Base-by-base conservation (phyloP, 2,888 invertebrate genomes). In the Hydriomena furcata region DNA sequence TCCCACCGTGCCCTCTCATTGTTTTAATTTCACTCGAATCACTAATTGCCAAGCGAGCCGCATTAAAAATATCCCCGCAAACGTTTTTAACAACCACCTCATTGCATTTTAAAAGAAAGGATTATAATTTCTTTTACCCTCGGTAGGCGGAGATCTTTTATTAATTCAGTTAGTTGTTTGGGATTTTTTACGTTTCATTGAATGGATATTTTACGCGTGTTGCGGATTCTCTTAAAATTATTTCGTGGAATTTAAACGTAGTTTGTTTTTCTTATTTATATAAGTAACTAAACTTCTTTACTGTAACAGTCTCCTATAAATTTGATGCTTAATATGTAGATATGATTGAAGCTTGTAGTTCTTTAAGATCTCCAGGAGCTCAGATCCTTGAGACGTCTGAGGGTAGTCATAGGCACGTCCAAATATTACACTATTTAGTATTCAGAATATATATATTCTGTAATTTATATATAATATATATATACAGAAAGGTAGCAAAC, bases 81-180 rank as follows among this genome's bases (percentile, higher is more conserved):
- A 84, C 85, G 83, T 81, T 87, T 84, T 82, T 82, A 86, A 84
- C 84, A 83, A 83, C 86, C 88, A 86, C 82, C 87, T 87, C 89
- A 88, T 85, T 88, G 89, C 89, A 87, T 88, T 90, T 88, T 88
- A 86, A 87, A 88, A 86, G 84, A 89, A 89, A 85, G 83, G 89
- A 88, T 89, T 88, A 88, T 88, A 86, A 88, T 86, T 87, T 82
- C 84, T 78, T 79, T 77, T 76, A 72, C 78, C 79, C 68, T 68
- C 63, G 53, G 72, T 72, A 71, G 72, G 77, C 73, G 73, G 77
- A 71, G 74, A 67, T 76, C 78, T 73, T 84, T 87, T 84, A 86
- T 85, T 84, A 84, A 86, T 87, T 87, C 82, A 74, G 78, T 71
- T 63, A 68, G 72, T 75, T 80, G 75, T 74, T 76, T 68, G 66